Conservation (phyloP, 2,797 vertebrate species). For the Scolopax bukidnonensis region DNA sequence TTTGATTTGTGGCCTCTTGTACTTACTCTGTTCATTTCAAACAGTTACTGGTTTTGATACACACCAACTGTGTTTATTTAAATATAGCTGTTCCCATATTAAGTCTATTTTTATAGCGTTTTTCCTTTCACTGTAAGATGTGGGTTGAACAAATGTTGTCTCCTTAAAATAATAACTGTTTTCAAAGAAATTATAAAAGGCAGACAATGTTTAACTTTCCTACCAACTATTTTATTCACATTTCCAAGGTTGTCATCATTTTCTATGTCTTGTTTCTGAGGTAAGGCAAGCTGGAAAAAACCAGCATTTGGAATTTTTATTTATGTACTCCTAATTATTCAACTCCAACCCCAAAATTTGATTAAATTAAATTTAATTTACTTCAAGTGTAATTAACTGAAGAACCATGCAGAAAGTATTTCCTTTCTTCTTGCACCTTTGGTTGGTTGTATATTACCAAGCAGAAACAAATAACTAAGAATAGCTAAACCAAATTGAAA, state of each 20-base stretch:
- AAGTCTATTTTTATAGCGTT: background rate
- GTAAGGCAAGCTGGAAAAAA: background rate
- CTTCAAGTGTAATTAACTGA: background rate
- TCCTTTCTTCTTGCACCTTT: background rate
- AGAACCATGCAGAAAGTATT: background rate
- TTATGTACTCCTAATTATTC: background rate
- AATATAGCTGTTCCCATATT: background rate
- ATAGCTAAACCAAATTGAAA: background rate
- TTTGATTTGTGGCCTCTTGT: background rate
- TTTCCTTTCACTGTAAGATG: background rate
- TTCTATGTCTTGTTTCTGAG: background rate
- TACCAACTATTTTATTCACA: background rate
- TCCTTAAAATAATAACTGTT: constrained; percentile 4
- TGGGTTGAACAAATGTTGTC: background rate
- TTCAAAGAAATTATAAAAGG: background rate
- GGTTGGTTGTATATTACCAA: background rate
- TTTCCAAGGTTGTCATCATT: background rate
- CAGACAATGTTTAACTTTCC: background rate
- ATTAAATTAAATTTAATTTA: background rate
- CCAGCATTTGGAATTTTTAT: background rate
- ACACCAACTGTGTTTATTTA: background rate
- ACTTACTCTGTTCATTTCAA: background rate
- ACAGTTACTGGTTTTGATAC: background rate
- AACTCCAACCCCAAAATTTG: background rate
- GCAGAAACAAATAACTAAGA: background rate